Evolutionary conservation across 2,113 vertebrate species (phyloP), one percentile per base, ranked within the genome.

Genomic region (Hydrochoerus hydrochaeris): DNA sequence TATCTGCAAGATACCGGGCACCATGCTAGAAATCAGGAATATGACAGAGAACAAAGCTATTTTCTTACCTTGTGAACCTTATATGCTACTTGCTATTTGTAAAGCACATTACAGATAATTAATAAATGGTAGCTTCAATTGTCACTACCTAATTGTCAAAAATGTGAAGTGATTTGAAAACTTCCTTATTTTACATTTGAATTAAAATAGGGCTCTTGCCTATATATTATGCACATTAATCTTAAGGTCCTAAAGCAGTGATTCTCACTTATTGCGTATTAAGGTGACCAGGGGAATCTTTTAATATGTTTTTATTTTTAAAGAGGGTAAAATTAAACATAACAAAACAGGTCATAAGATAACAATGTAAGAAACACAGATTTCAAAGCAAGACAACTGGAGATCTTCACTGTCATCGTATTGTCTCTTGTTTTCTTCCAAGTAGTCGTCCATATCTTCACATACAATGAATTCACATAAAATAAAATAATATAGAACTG

Each of bases 111-210:
- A 16, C 22, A 35, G 26, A 20, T 84, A 12, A 85, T 30, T n/a
- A 94, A 6, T 60, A 90, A 65, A 46, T 32, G 30, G 2, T 49
- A 75, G 41, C 19, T 86, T 35, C 83, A 54, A 20, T 82, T 80
- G 35, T 84, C 1, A 7, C 41, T 46, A 22, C n/a, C 67, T n/a
- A 84, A 73, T 82, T 94, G 44, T 52, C 32, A 92, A 35, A 38
- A 80, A 41, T n/a, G 5, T 73, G 49, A 86, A 49, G 35, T 87
- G 77, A 84, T 69, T 88, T 91, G 58, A 69, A 28, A 75, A 77
- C 9, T 63, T 67, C 3, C 35, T 90, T 85, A 88, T 90, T 94
- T 94, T 90, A 67, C 83, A 60, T 92, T 86, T 86, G 65, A 88
- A 63, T 88, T 87, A 46, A 90, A 87, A 14, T 84, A n/a, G 13